These are phyloP conservation scores for Hoplostethus mediterraneus DNA, from an alignment of 2,797 vertebrate species.

Conservation along the genomic window DNA sequence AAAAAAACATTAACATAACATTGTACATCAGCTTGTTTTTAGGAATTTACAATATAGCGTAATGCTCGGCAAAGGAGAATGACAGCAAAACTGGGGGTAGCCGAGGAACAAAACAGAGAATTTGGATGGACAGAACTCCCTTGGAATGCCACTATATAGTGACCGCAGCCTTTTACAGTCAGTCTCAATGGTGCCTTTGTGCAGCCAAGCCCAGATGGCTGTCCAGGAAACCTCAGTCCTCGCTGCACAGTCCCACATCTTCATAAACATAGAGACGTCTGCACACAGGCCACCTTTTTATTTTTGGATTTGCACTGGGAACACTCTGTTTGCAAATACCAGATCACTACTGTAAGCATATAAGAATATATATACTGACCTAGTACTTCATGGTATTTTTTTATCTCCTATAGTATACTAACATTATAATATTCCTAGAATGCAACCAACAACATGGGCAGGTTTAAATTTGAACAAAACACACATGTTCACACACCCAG, in stretches of 20 bases:
- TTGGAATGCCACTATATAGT: conserved; percentile 66
- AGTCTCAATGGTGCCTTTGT: conserved; percentile 77
- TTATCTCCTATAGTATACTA: too few relatives aligned
- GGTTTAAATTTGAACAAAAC: too few relatives aligned
- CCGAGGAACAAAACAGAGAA: conserved; percentile 53
- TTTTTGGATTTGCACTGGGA: conserved; percentile 63
- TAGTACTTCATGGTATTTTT: too few relatives aligned
- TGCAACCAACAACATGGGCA: too few relatives aligned
- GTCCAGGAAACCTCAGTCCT: conserved; percentile 68
- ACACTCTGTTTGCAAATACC: neutral
- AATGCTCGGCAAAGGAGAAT: conserved; percentile 56
- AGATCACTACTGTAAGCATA: neutral
- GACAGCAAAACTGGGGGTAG: conserved; percentile 52
- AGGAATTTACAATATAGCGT: conserved; percentile 16
- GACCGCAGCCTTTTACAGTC: conserved; percentile 74
- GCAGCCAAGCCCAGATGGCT: conserved; percentile 72
- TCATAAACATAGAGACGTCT: conserved; percentile 60
- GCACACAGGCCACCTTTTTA: conserved; percentile 60
- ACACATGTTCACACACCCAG: too few relatives aligned
- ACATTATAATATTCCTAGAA: too few relatives aligned
- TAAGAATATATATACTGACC: too few relatives aligned
- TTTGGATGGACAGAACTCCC: conserved; percentile 49
- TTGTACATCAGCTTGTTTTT: neutral
- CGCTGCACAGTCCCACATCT: conserved; percentile 47
- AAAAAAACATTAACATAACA: neutral